Percentiles rank a stretch among this genome's conserved stretches.
Conservation (phyloP, 2,113 vertebrate genomes). For the Nettapus auritus region DNA sequence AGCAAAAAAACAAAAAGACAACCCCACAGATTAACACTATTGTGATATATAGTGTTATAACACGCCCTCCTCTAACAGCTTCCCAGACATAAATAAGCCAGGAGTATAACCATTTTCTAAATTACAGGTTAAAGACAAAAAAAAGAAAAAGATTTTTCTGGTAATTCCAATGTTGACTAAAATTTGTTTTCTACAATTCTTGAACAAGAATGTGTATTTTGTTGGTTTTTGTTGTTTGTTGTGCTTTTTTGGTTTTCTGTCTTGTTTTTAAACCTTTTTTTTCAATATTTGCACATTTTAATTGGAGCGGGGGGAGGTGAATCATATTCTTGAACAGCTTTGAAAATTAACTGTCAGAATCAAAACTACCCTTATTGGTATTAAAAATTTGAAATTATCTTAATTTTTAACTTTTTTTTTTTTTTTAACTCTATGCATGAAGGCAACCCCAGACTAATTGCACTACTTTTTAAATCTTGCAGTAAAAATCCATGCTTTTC, state of each 20-base stretch:
- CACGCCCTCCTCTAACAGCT: background rate
- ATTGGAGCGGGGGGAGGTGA: background rate
- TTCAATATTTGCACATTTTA: background rate
- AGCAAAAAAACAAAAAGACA: background rate
- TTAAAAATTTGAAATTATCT: no score
- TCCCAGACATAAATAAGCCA: background rate
- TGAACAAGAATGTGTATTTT: accelerated
- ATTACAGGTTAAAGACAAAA: background rate
- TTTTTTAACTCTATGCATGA: background rate
- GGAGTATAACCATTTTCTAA: background rate
- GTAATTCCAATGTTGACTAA: background rate
- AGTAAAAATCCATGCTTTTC: background rate
- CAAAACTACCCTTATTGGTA: background rate
- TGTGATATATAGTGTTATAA: background rate
- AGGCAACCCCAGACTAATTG: background rate
- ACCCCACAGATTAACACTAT: background rate
- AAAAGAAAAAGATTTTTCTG: background rate
- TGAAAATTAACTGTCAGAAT: background rate
- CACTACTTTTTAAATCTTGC: background rate
- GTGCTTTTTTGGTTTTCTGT: background rate
- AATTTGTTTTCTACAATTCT: background rate
- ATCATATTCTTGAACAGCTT: background rate
- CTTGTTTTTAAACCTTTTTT: background rate
- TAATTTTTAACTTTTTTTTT: no score
- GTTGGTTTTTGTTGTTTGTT: background rate